Percentiles rank a stretch among this genome's conserved stretches.
phyloP scores from a whole-genome alignment of 37 sponge, comb jelly and placozoan species.

The Petrosia ficiformis region DNA sequence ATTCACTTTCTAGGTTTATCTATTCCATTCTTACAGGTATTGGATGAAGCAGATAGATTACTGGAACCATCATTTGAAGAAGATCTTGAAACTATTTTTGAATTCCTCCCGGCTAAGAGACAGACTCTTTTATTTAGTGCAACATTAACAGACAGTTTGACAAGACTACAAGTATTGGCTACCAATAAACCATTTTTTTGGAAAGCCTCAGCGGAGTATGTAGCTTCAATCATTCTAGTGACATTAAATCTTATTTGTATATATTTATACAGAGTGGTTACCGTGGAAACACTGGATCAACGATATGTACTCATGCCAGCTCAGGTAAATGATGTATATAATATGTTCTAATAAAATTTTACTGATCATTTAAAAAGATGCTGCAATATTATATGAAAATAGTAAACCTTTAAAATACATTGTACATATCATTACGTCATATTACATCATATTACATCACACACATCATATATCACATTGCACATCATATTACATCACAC shows the following conservation, averaged over 20 bases:
- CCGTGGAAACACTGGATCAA: constrained; percentile 84
- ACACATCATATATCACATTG: too few species aligned
- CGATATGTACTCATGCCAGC: constrained; percentile 83
- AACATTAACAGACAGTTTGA: constrained; percentile 84
- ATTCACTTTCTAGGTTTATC: background rate
- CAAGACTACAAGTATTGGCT: constrained; percentile 62
- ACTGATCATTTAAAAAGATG: too few species aligned
- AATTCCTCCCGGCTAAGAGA: constrained; percentile 67
- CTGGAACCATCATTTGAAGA: constrained; percentile 82
- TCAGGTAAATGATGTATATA: constrained; percentile 63
- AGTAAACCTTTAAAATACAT: too few species aligned
- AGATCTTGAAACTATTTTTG: constrained; percentile 82
- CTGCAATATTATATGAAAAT: too few species aligned
- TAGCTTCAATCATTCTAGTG: background rate
- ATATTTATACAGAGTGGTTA: constrained; percentile 47
- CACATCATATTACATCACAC: too few species aligned
- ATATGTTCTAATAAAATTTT: too few species aligned
- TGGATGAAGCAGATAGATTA: constrained; percentile 96
- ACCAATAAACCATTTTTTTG: constrained; percentile 66
- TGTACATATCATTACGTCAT: background rate
- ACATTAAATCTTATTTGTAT: background rate
- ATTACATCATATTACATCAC: too few species aligned
- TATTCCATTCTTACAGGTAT: constrained; percentile 58
- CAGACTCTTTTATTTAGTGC: constrained; percentile 99
- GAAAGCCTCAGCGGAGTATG: constrained; percentile 66